phyloP scores from a whole-genome alignment of 1,140 invertebrate species.

The Atta texana region DNA sequence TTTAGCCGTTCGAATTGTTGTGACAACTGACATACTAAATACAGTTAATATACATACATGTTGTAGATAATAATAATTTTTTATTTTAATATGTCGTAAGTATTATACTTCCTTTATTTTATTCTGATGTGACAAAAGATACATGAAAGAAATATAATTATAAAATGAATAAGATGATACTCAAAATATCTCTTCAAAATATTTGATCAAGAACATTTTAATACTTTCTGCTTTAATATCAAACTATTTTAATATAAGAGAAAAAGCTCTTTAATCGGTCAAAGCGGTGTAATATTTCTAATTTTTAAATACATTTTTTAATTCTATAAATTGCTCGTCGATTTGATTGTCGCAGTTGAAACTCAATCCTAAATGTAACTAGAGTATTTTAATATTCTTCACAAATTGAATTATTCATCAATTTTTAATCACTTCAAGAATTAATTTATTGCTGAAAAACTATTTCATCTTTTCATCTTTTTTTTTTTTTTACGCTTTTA shows the following conservation, averaged over 20 bases:
- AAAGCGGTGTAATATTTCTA: too few species aligned
- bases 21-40: constrained; percentile 31
- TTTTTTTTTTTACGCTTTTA: too few species aligned
- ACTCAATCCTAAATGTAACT: too few species aligned
- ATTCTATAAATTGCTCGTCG: too few species aligned
- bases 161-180: neutral
- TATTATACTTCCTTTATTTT: neutral
- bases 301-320: too few species aligned
- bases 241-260: neutral
- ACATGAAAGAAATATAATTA: neutral
- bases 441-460: neutral
- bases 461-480: too few species aligned
- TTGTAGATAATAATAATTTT: neutral
- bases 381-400: too few species aligned
- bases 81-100: neutral
- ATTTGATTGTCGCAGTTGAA: too few species aligned
- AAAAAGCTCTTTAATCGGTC: too few species aligned
- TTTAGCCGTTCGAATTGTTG: constrained; percentile 8
- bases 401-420: too few species aligned
- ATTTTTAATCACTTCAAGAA: too few species aligned
- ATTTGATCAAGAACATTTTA: neutral
- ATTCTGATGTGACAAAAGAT: neutral
- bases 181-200: neutral
- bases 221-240: neutral
- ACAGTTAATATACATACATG: neutral